A percentile compares a stretch with the other conserved stretches of the same genome.
phyloP scores from a whole-genome alignment of 2,797 vertebrate species.

The Triplophysa yarkandensis region DNA sequence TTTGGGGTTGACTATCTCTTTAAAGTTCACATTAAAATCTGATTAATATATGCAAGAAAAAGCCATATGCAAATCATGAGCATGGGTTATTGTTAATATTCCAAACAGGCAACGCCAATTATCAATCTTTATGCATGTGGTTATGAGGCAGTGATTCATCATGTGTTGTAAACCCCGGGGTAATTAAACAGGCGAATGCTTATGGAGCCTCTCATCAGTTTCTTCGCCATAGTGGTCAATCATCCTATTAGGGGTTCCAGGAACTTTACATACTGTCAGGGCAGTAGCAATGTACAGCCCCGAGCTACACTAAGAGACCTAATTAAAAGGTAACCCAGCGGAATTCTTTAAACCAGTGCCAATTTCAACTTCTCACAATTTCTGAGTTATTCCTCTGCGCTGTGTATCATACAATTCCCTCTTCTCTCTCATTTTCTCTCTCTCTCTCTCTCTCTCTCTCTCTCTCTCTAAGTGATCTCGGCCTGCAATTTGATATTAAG shows the following conservation, averaged over 20 bases:
- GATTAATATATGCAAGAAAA: conserved; percentile 30
- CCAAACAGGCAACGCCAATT: conserved; percentile 69
- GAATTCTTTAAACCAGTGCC: conserved; percentile 71
- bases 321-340: conserved; percentile 79
- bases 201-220: conserved; percentile 74
- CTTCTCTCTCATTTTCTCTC: conserved; percentile 43
- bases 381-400: conserved; percentile 69
- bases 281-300: conserved; percentile 70
- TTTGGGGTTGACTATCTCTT: too few species aligned
- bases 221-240: conserved; percentile 73
- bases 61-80: conserved; percentile 49
- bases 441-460: conserved; percentile 50
- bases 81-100: conserved; percentile 62
- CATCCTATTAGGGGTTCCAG: conserved; percentile 73
- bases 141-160: conserved; percentile 70
- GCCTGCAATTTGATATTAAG: conserved; percentile 63
- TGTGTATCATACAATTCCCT: conserved; percentile 66
- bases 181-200: conserved; percentile 75
- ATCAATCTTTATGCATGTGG: conserved; percentile 72
- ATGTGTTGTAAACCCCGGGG: conserved; percentile 72
- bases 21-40: too few species aligned
- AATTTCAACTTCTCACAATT: conserved; percentile 63
- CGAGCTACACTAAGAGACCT: conserved; percentile 70
- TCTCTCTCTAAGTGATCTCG: conserved; percentile 61
- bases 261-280: conserved; percentile 68